Conservation (phyloP, 2,797 vertebrate species). For the Odontamblyopus lacepedii region DNA sequence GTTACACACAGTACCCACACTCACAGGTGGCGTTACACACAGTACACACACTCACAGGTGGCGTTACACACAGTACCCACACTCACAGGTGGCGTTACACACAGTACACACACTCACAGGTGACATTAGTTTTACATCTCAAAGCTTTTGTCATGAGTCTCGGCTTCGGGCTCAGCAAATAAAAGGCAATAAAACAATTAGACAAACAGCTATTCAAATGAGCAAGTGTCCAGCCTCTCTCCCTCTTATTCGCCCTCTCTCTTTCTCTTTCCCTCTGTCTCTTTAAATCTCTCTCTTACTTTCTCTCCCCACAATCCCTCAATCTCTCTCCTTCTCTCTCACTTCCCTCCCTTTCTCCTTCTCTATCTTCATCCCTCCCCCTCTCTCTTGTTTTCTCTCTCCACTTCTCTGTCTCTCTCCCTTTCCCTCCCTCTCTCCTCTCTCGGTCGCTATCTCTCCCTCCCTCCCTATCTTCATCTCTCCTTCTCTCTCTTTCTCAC, state of each 20-base stretch:
- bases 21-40: constrained; percentile 17
- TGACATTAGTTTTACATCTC: constrained; percentile 65
- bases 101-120: too few relatives aligned
- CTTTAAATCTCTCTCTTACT: too few relatives aligned
- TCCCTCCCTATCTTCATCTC: too few relatives aligned
- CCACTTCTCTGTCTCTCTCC: too few relatives aligned
- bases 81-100: too few relatives aligned
- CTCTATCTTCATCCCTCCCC: too few relatives aligned
- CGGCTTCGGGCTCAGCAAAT: constrained; percentile 69
- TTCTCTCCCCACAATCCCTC: too few relatives aligned
- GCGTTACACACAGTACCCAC: background rate
- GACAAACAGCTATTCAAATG: constrained; percentile 51
- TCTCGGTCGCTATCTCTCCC: too few relatives aligned
- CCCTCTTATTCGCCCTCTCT: background rate
- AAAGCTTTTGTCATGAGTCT: constrained; percentile 64
- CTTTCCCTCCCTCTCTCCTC: constrained; percentile 24
- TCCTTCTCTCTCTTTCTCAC: too few relatives aligned
- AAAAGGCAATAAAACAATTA: constrained; percentile 65
- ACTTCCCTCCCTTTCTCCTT: too few relatives aligned
- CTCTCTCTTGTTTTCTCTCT: background rate
- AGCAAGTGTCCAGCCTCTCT: constrained; percentile 38
- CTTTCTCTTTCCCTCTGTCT: too few relatives aligned
- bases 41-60: constrained; percentile 6
- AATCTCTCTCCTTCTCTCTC: too few relatives aligned
- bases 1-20: constrained; percentile 24